phyloP scores from a whole-genome alignment of 2,888 invertebrate species.

The Enoplolaimus lenunculus region DNA sequence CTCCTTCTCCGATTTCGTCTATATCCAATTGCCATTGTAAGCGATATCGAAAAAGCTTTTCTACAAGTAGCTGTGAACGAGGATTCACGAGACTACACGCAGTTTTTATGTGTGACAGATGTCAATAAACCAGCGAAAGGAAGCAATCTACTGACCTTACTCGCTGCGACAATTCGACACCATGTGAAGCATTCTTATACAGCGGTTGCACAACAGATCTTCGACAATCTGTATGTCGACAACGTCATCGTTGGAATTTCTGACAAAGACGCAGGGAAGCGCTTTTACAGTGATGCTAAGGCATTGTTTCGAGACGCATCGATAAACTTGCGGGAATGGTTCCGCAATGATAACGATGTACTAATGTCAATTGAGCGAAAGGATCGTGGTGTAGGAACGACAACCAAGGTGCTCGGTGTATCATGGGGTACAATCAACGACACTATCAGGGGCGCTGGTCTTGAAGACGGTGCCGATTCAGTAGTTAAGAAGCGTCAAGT shows the following conservation, averaged over 20 bases:
- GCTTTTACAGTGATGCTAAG: conserved; percentile 22
- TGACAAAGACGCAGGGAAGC: conserved; percentile 8
- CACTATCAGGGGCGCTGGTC: too few species aligned
- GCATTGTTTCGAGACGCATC: conserved; percentile 17
- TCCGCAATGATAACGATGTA: background rate
- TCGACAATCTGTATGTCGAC: conserved; percentile 26
- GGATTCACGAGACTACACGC: conserved; percentile 22
- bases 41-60: conserved; percentile 25
- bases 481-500: conserved; percentile 24
- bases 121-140: background rate
- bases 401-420: conserved; percentile 16
- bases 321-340: conserved; percentile 22
- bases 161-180: background rate
- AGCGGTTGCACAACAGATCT: conserved; percentile 11
- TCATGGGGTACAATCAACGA: conserved; percentile 9
- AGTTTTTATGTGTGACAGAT: conserved; percentile 25
- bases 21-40: conserved; percentile 22
- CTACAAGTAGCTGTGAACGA: too few species aligned
- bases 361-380: background rate
- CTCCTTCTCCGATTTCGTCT: conserved; percentile 24
- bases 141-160: too few species aligned
- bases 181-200: conserved; percentile 3
- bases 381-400: background rate
- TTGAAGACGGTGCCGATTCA: too few species aligned
- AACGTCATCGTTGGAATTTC: conserved; percentile 16